Percentiles rank a stretch among this genome's conserved stretches.
Evolutionary conservation across 2,888 invertebrate genomes (phyloP).

Genomic region (Dione vanillae): DNA sequence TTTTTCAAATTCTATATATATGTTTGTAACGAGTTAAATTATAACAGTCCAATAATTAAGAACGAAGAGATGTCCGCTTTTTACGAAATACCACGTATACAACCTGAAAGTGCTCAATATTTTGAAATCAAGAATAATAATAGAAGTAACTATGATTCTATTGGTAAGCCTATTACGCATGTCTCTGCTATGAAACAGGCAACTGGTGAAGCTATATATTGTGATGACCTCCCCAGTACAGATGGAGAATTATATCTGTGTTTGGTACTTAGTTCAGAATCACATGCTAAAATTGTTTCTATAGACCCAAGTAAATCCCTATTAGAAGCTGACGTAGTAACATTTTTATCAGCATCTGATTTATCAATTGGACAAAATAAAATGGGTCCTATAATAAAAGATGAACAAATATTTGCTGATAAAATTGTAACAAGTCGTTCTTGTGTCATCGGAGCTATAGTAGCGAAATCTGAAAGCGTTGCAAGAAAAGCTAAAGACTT

Average conservation of each 20-base stretch:
- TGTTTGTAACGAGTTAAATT: slow-evolving; percentile 68
- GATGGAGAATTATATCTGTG: slow-evolving; percentile 91
- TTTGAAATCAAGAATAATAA: slow-evolving; percentile 77
- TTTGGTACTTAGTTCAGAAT: slow-evolving; percentile 90
- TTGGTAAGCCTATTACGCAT: slow-evolving; percentile 92
- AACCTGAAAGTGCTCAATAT: slow-evolving; percentile 88
- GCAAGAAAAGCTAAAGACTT: slow-evolving; percentile 92
- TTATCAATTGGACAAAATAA: slow-evolving; percentile 86
- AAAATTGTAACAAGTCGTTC: slow-evolving; percentile 90
- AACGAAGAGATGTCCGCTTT: slow-evolving; percentile 60
- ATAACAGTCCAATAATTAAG: slow-evolving; percentile 49
- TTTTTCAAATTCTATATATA: slow-evolving; percentile 88
- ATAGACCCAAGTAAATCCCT: slow-evolving; percentile 92
- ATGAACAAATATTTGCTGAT: slow-evolving; percentile 92
- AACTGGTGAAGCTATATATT: slow-evolving; percentile 95
- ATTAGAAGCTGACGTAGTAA: slow-evolving; percentile 89
- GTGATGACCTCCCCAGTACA: slow-evolving; percentile 92
- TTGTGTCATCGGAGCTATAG: slow-evolving; percentile 91
- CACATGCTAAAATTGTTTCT: slow-evolving; percentile 90
- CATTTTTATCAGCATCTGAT: slow-evolving; percentile 90
- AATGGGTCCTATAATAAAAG: slow-evolving; percentile 89
- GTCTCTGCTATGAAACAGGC: slow-evolving; percentile 94
- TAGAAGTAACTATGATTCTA: slow-evolving; percentile 85
- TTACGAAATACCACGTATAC: slow-evolving; percentile 58
- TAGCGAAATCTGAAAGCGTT: slow-evolving; percentile 89